Base-by-base conservation (phyloP, 2,888 invertebrate genomes). In the Marronus borbonicus region DNA sequence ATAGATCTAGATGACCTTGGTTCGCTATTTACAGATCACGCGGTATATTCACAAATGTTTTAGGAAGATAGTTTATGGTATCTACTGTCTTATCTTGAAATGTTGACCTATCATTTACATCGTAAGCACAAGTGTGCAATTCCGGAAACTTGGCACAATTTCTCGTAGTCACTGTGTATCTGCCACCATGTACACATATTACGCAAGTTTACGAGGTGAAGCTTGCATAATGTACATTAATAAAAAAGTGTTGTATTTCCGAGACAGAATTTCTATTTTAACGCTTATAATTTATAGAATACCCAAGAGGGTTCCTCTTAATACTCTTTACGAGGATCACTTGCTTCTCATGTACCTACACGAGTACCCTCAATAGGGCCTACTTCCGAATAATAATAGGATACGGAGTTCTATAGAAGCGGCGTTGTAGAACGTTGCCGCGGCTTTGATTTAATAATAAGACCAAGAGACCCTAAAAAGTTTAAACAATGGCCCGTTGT, bases 401-500 rank as follows among this genome's bases (percentile, higher is more conserved):
- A 68, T 68, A 50, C 20, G 24, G 8, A 68, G 68, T 10, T 17
- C 66, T 44, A 68, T 68, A 24, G 72, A 12, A 28, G 58, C 36
- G 31, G 44, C 44, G 44, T 44, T 44, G 72, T 58, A 60, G 50
- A 39, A 72, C 60, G 36, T 72, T 8, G 36, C 58, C 44, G 20
- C n/a, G 60, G 39, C 20, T 72, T 72, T 60, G 39, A 58, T 72
- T 58, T 72, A 58, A 55, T 58, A 58, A 72, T 31, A 72, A 72
- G 24, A 44, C 5, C 52, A 20, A 72, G 72, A 36, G 44, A n/a
- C 58, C 39, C 14, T 60, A 60, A 72, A 72, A 72, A 60, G 39
- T 72, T 72, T 58, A 72, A 72, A 72, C 72, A 72, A 72, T 72
- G 39, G 72, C 14, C 58, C 44, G 58, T 58, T 60, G 58, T 72